phyloP scores from a whole-genome alignment of 1,140 invertebrate genomes.

The Agraylea sexmaculata region DNA sequence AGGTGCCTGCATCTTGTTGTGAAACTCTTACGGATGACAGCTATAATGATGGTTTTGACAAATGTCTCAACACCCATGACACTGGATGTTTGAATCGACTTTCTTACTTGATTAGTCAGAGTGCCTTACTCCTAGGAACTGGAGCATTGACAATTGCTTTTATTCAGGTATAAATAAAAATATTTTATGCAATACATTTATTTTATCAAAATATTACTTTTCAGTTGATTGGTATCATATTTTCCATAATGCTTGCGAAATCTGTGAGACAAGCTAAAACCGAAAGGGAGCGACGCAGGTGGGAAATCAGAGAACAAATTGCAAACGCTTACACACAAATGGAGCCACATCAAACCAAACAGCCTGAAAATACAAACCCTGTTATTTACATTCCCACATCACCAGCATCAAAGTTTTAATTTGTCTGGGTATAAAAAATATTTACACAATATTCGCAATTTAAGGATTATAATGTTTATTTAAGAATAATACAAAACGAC shows the following conservation, averaged over 20 bases:
- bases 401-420: slow-evolving; percentile 23
- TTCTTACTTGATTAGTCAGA: slow-evolving; percentile 54
- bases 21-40: slow-evolving; percentile 22
- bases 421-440: neutral
- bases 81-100: slow-evolving; percentile 56
- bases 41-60: slow-evolving; percentile 16
- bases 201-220: slow-evolving; percentile 25
- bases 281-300: slow-evolving; percentile 52
- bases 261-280: slow-evolving; percentile 70
- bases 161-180: slow-evolving; percentile 47
- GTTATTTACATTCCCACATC: slow-evolving; percentile 38
- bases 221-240: slow-evolving; percentile 74
- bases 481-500: neutral
- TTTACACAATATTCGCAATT: neutral
- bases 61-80: slow-evolving; percentile 34
- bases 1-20: slow-evolving; percentile 47
- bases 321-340: slow-evolving; percentile 33
- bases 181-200: slow-evolving; percentile 7
- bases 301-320: slow-evolving; percentile 45
- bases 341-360: slow-evolving; percentile 26
- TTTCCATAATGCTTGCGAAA: slow-evolving; percentile 72
- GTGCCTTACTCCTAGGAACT: slow-evolving; percentile 62
- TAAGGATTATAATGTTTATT: neutral
- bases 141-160: slow-evolving; percentile 70
- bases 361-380: slow-evolving; percentile 27